A percentile compares a stretch with the other conserved stretches of the same genome.
These are phyloP conservation scores for Anguilla rostrata DNA, from an alignment of 2,113 vertebrate species.

Conservation along the genomic window DNA sequence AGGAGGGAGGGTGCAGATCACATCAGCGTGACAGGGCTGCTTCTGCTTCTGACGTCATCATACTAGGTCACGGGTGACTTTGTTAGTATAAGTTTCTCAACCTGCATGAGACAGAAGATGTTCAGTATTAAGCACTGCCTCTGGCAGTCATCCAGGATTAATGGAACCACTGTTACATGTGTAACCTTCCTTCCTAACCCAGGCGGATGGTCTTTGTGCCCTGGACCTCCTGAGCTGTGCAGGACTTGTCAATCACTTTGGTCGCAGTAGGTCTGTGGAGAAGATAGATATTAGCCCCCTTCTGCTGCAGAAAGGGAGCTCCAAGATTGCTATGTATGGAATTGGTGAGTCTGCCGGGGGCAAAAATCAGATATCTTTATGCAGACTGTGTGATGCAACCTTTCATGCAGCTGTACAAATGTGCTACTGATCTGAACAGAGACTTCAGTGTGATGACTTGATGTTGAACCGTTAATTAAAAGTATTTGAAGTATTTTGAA, in stretches of 20 bases:
- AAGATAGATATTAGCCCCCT: conserved; percentile 91
- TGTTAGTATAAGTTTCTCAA: too few relatives aligned
- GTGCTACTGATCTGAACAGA: too few relatives aligned
- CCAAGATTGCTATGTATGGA: conserved; percentile 89
- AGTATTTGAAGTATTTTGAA: too few relatives aligned
- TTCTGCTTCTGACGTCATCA: too few relatives aligned
- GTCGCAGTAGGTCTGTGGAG: conserved; percentile 87
- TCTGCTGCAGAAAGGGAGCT: conserved; percentile 87
- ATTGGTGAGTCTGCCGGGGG: conserved; percentile 74
- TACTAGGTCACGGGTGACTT: too few relatives aligned
- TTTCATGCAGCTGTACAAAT: background rate
- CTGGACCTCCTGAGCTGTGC: conserved; percentile 91
- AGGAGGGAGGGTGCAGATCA: too few relatives aligned
- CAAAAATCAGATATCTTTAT: background rate
- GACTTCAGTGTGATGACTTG: too few relatives aligned
- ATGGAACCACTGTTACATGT: background rate
- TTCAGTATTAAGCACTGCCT: too few relatives aligned
- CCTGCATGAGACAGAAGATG: too few relatives aligned
- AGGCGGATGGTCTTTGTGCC: conserved; percentile 91
- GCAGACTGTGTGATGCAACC: background rate
- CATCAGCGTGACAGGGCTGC: too few relatives aligned
- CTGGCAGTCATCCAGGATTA: background rate
- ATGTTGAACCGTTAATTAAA: too few relatives aligned
- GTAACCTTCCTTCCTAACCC: conserved; percentile 33
- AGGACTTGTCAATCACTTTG: conserved; percentile 94